phyloP scores from a whole-genome alignment of 2,888 invertebrate species.

The Drosophila robusta region DNA sequence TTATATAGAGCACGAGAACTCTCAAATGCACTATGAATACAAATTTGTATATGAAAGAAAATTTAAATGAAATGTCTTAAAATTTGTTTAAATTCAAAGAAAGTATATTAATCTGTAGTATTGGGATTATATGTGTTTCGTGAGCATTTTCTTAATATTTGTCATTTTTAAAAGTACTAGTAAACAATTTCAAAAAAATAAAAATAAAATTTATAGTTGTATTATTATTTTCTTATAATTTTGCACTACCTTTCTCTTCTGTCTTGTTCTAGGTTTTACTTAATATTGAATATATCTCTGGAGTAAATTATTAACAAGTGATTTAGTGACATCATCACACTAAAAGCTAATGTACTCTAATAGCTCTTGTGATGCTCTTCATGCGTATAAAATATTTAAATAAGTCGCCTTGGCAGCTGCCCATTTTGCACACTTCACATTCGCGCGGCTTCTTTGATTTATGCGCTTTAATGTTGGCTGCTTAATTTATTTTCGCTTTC shows the following conservation, averaged over 20 bases:
- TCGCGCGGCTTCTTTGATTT: constrained; percentile 55
- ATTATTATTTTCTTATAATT: neutral
- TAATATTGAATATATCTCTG: too few species aligned
- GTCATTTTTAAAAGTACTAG: too few species aligned
- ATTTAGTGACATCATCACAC: neutral
- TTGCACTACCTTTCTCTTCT: too few species aligned
- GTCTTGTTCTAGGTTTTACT: too few species aligned
- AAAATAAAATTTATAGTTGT: too few species aligned
- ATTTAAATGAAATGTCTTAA: neutral
- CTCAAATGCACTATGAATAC: neutral
- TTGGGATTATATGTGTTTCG: too few species aligned
- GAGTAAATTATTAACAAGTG: neutral
- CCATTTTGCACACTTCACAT: constrained; percentile 30
- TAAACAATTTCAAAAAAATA: too few species aligned
- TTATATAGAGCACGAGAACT: neutral
- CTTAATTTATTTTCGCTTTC: constrained; percentile 61
- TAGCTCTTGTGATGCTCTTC: neutral
- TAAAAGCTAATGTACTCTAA: neutral
- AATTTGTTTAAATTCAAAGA: too few species aligned
- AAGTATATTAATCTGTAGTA: too few species aligned
- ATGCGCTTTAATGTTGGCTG: constrained; percentile 57
- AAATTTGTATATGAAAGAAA: neutral
- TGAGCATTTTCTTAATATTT: too few species aligned
- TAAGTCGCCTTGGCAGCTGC: constrained; percentile 35
- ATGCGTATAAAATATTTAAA: constrained; percentile 27